Evolutionary conservation across 92 coral and sea anemone species (phyloP).

Genomic region (Actinernus sp.): DNA sequence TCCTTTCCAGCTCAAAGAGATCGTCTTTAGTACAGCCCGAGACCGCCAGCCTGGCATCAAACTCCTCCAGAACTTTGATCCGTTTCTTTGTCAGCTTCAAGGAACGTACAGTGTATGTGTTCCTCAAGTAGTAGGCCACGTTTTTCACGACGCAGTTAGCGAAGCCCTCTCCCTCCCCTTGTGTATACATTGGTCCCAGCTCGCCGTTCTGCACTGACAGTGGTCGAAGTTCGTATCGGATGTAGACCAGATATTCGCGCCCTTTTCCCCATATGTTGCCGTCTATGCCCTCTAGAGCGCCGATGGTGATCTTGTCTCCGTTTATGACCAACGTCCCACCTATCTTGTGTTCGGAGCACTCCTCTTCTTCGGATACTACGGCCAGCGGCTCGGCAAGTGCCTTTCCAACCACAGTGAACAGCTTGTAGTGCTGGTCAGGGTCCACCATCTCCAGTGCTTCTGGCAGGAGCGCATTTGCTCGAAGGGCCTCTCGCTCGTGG

Average conservation of each 20-base stretch:
- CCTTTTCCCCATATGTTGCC: neutral
- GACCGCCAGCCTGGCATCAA: too few species aligned
- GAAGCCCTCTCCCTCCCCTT: neutral
- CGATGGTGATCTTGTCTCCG: too few species aligned
- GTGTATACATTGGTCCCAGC: neutral
- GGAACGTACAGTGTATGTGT: too few species aligned
- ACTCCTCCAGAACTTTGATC: too few species aligned
- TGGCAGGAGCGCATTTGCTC: slow-evolving; percentile 3
- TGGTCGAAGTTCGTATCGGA: too few species aligned
- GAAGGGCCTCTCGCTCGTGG: too few species aligned
- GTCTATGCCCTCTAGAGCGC: neutral
- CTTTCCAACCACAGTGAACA: too few species aligned
- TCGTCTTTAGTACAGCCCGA: too few species aligned
- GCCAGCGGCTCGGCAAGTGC: neutral
- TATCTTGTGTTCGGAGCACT: slow-evolving; percentile 2
- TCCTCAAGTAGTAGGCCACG: neutral
- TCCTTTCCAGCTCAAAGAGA: too few species aligned
- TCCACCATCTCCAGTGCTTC: slow-evolving; percentile 16
- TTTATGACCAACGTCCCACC: neutral
- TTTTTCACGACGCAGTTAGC: neutral
- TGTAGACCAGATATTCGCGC: too few species aligned
- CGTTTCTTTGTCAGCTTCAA: neutral
- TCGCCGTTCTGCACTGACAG: slow-evolving; percentile 1
- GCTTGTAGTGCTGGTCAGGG: too few species aligned
- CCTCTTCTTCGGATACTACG: too few species aligned